Conservation (phyloP, 2,797 vertebrate genomes). For the Babyrousa celebensis region DNA sequence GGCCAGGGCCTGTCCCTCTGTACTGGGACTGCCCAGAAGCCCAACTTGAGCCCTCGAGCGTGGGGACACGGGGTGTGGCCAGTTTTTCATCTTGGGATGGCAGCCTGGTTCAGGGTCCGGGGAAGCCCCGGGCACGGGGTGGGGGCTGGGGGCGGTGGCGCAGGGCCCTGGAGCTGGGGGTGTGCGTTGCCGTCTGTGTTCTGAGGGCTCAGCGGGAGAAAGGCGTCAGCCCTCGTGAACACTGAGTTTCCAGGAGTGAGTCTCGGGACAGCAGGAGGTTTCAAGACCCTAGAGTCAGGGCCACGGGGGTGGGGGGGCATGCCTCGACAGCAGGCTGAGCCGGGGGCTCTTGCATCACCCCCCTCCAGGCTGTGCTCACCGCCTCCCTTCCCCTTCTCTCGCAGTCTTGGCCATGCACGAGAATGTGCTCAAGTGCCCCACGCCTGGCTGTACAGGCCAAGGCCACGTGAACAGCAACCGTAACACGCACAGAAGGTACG, state of each 20-base stretch:
- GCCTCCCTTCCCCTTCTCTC: conserved; percentile 33
- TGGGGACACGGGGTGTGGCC: not conserved
- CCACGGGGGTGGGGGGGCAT: rapidly evolving
- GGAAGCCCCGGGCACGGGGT: not conserved
- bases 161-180: not conserved
- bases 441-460: conserved; percentile 98
- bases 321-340: too few relatives aligned
- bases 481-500: conserved; percentile 98
- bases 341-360: not conserved
- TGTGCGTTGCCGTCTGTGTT: not conserved
- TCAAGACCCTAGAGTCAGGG: not conserved
- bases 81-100: not conserved
- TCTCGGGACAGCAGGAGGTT: not conserved
- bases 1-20: not conserved
- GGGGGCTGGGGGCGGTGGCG: not conserved
- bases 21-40: not conserved
- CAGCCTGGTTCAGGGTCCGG: not conserved
- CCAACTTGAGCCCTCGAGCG: not conserved
- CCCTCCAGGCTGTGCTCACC: conserved; percentile 44
- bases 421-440: conserved; percentile 99
- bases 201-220: not conserved
- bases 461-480: conserved; percentile 99
- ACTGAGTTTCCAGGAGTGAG: not conserved
- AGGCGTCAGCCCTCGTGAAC: not conserved
- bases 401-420: conserved; percentile 99